A percentile compares a stretch with the other conserved stretches of the same genome.
These are phyloP conservation scores for Lycaena phlaeas DNA, from an alignment of 2,888 invertebrate genomes.

Conservation along the genomic window DNA sequence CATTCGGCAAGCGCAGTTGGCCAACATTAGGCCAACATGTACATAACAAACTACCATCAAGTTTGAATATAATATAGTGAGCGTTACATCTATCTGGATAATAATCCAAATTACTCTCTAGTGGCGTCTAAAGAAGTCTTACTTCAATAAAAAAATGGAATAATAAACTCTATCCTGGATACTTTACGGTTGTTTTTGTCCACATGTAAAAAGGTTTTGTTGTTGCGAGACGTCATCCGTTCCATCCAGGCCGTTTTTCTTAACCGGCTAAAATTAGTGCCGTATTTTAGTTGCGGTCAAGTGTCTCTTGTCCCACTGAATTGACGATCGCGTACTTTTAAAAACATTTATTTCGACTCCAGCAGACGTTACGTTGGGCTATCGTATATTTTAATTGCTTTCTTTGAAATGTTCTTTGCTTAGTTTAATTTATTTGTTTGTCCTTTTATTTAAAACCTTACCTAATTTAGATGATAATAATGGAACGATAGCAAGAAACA, in stretches of 20 bases:
- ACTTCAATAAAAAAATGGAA: background rate
- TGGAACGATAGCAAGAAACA: too few species aligned
- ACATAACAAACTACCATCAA: too few species aligned
- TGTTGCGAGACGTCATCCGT: background rate
- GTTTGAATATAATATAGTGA: too few species aligned
- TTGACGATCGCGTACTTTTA: slow-evolving; percentile 1
- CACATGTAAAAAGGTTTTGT: slow-evolving; percentile 1
- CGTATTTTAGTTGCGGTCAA: slow-evolving; percentile 14
- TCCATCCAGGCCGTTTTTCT: slow-evolving; percentile 1
- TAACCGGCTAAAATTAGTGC: slow-evolving; percentile 28
- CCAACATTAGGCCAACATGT: too few species aligned
- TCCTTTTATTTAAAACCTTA: too few species aligned
- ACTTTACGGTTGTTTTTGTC: background rate
- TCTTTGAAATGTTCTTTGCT: background rate
- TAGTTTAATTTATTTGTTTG: too few species aligned
- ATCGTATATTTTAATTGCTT: background rate
- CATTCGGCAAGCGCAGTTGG: too few species aligned
- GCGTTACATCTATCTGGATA: too few species aligned
- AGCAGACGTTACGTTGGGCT: background rate
- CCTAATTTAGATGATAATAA: too few species aligned
- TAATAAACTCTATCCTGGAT: background rate
- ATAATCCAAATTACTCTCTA: too few species aligned
- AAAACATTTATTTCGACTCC: slow-evolving; percentile 3
- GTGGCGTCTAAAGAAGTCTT: too few species aligned
- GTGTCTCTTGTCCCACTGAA: slow-evolving; percentile 7